Evolutionary conservation across 2,113 vertebrate species (phyloP).

Genomic region (Ceyx melanurus): DNA sequence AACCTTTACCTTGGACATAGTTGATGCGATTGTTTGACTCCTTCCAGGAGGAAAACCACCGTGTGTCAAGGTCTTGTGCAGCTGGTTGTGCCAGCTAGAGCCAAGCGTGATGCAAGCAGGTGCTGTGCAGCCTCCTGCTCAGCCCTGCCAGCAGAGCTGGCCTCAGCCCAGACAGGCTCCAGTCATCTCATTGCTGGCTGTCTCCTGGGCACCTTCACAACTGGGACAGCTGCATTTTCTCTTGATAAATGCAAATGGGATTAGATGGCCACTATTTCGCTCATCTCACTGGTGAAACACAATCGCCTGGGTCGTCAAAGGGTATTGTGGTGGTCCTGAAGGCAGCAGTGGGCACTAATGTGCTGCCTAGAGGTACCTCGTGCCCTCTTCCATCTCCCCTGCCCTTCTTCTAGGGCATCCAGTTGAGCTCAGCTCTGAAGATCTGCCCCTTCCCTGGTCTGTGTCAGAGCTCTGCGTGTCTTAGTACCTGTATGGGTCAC

Average conservation of each 20-base stretch:
- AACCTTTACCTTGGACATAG: background rate
- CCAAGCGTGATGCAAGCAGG: conserved; percentile 16
- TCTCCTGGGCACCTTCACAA: background rate
- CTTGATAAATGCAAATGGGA: background rate
- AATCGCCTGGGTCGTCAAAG: background rate
- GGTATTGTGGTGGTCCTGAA: background rate
- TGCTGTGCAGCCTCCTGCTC: background rate
- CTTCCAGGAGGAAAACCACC: background rate
- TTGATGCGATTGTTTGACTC: background rate
- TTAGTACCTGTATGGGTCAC: fast-evolving
- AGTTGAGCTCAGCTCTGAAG: fast-evolving
- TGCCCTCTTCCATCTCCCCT: fast-evolving
- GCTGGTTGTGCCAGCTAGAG: background rate
- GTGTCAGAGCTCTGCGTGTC: background rate
- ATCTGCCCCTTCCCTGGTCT: background rate
- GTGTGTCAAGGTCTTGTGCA: background rate
- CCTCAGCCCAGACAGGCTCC: background rate
- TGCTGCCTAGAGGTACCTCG: background rate
- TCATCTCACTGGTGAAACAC: background rate
- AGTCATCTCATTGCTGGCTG: background rate
- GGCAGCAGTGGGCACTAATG: background rate
- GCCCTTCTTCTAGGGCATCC: background rate
- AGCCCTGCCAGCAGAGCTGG: background rate
- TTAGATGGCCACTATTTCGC: background rate
- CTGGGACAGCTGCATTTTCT: background rate